phyloP scores from a whole-genome alignment of 2,113 vertebrate species.

The Eurystomus gularis region DNA sequence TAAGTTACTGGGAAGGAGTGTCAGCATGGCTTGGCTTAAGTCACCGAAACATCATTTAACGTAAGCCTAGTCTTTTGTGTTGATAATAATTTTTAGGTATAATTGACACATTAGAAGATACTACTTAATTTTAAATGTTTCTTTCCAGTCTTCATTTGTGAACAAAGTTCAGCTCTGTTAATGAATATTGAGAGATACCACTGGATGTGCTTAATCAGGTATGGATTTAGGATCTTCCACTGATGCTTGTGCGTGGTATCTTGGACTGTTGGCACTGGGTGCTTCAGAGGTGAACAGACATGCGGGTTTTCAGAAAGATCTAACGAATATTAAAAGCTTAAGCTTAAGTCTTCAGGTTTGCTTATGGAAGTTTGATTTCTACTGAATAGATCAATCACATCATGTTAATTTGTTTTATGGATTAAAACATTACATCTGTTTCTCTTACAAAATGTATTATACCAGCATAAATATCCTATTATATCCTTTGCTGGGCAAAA shows the following conservation, averaged over 20 bases:
- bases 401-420: not conserved
- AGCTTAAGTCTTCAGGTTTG: not conserved
- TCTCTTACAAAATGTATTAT: not conserved
- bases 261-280: not conserved
- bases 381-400: not conserved
- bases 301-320: not conserved
- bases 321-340: not conserved
- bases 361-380: not conserved
- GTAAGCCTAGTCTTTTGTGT: not conserved
- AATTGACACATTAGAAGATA: not conserved
- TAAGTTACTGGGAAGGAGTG: not conserved
- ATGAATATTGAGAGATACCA: not conserved
- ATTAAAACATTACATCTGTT: not conserved
- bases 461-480: not conserved
- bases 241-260: too few relatives aligned
- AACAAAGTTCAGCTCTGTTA: not conserved
- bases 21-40: not conserved
- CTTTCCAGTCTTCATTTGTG: not conserved
- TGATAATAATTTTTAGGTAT: not conserved
- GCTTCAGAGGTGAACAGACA: not conserved
- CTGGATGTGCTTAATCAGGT: not conserved
- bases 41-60: not conserved
- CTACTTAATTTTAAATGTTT: not conserved
- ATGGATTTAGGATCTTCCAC: not conserved
- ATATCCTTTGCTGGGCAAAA: not conserved